Evolutionary conservation across 2,113 vertebrate genomes (phyloP).

Genomic region (Petrocephalus microphthalmus): DNA sequence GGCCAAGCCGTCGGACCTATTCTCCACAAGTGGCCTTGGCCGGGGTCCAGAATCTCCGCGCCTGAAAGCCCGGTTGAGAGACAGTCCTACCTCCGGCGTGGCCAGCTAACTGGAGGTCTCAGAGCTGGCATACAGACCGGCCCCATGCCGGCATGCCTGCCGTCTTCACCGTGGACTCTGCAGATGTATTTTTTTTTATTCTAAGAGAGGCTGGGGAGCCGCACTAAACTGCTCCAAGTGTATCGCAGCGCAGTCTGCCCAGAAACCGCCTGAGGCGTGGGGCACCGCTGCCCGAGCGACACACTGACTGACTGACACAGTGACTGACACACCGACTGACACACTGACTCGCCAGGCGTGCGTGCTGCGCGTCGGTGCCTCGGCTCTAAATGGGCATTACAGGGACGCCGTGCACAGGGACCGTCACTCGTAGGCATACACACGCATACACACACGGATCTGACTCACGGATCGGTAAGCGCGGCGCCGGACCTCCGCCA

Average conservation of each 20-base stretch:
- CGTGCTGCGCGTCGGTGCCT: neutral
- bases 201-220: neutral
- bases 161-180: neutral
- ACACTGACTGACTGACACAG: slow-evolving; percentile 17
- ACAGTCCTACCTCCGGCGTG: slow-evolving; percentile 26
- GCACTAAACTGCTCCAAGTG: neutral
- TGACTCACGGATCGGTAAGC: slow-evolving; percentile 45
- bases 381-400: slow-evolving; percentile 18
- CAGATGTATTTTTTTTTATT: neutral
- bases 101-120: neutral
- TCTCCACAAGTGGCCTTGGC: slow-evolving; percentile 32
- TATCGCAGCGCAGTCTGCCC: neutral
- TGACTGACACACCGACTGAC: slow-evolving; percentile 5
- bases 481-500: slow-evolving; percentile 29
- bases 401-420: neutral
- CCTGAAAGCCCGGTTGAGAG: slow-evolving; percentile 45
- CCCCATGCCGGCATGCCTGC: slow-evolving; percentile 9
- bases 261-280: neutral
- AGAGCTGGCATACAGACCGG: neutral
- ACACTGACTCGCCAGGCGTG: neutral
- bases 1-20: slow-evolving; percentile 1
- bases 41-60: slow-evolving; percentile 52
- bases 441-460: slow-evolving; percentile 16
- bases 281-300: slow-evolving; percentile 11
- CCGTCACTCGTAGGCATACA: neutral